Base-by-base conservation (phyloP, 2,888 invertebrate genomes). In the Idaea aversata region DNA sequence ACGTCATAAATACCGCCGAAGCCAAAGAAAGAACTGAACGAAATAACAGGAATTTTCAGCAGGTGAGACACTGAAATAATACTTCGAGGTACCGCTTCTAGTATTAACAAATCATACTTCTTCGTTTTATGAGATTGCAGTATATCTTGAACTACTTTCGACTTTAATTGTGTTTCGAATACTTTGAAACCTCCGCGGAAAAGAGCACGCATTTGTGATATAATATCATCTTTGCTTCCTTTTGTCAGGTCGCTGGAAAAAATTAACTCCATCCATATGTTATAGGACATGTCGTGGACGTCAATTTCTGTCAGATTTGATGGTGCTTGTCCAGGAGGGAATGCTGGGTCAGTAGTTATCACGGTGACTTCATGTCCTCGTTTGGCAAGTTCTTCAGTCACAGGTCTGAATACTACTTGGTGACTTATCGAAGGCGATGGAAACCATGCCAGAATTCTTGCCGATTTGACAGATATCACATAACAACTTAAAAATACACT, bases 361-460 rank as follows among this genome's bases (percentile, higher is more conserved):
- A 90, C 75, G 0, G 84, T 77, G 0, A 93, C 67, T 59, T 92
- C 79, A 67, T 93, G 93, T 0, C 91, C 91, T 15, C 86, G 77
- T 58, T 73, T 80, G 0, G 82, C 82, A 59, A 94, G 71, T 59
- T 86, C 88, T 16, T 81, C 74, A 4, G 84, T 82, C 0, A 93
- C 63, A 0, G 82, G 77, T 59, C 83, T 78, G 65, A 82, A 89
- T 0, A 85, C 83, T 0, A 88, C 74, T 74, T 91, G 90, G 63
- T 93, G 93, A 64, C 91, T 93, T 16, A 88, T 77, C 0, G 89
- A 87, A 0, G 90, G 84, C 1, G 75, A 71, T 0, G 90, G 82
- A 38, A 86, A 75, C 0, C 87, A 70, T 0, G 78, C 86, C 15
- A 93, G 63, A 61, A 93, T 92, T 67, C 77, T 83, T 6, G 85